Evolutionary conservation across 2,797 vertebrate species (phyloP), one percentile per base, ranked within the genome.

Genomic region (Limosa lapponica): DNA sequence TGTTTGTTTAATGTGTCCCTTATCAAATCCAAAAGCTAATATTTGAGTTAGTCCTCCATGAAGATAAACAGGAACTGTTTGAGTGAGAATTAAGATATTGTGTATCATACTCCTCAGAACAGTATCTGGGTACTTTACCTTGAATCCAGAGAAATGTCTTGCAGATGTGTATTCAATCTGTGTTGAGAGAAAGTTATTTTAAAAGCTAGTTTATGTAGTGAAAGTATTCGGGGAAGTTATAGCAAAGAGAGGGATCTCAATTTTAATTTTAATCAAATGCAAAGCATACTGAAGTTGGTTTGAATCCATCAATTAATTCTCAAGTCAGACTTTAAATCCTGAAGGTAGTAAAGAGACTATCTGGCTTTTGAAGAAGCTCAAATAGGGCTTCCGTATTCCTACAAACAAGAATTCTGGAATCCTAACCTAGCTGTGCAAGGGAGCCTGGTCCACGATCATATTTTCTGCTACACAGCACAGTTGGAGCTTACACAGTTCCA

Each of bases 1-100:
- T 12, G 15, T 93, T 95, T 95, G 77, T 93, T 93, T 96, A 90
- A 74, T 71, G 77, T 67, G 77, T 72, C 87, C 91, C 73, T 94
- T 97, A 91, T 93, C 82, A 84, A 90, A 93, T 87, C 85, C 87
- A 41, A 86, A 75, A 93, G 90, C 75, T 90, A 93, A 95, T 95
- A 93, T 95, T 95, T 90, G 92, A 80, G 15, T 72, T 88, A 62
- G 85, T 84, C 82, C 64, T 92, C 70, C 49, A 46, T 43, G 59
- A 94, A 91, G 93, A 91, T 81, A 87, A 95, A 91, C 70, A 84
- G 82, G 81, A 90, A 14, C 66, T 67, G 52, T 90, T 82, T 89
- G 96, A 90, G 52, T 78, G 72, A 90, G 93, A 96, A 95, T 95
- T 88, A 91, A 95, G 85, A 78, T 86, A 64, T 19, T 85, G 88